These are phyloP conservation scores for Lissonota sp. DNA, from an alignment of 2,888 invertebrate genomes.

Conservation along the genomic window DNA sequence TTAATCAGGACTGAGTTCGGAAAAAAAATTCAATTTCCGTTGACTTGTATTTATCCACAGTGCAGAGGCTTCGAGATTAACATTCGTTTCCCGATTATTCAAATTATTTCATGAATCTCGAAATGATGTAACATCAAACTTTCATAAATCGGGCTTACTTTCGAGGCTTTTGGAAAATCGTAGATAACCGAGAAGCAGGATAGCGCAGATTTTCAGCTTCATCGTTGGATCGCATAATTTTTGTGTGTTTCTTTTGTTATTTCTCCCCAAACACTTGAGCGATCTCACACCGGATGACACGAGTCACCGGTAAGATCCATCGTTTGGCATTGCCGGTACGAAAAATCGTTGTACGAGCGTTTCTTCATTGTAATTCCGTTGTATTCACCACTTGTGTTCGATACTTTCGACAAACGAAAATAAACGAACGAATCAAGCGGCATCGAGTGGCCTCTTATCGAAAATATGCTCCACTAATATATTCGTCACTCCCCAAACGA, in stretches of 20 bases:
- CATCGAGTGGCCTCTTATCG: conserved; percentile 17
- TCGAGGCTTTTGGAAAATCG: conserved; percentile 74
- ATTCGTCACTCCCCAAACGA: conserved; percentile 45
- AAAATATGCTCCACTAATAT: conserved; percentile 46
- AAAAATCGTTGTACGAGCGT: conserved; percentile 3
- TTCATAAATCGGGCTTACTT: conserved; percentile 69
- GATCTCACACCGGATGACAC: conserved; percentile 66
- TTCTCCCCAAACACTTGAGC: conserved; percentile 22
- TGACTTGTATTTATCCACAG: too few species aligned
- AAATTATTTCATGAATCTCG: too few species aligned
- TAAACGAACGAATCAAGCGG: conserved; percentile 6
- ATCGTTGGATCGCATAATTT: conserved; percentile 72
- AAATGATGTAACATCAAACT: too few species aligned
- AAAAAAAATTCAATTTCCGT: too few species aligned
- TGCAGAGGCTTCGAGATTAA: too few species aligned
- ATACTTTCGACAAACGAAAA: conserved; percentile 19
- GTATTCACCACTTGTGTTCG: conserved; percentile 42
- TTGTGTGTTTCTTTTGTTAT: neutral
- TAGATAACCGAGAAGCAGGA: conserved; percentile 75
- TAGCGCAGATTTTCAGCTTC: conserved; percentile 74
- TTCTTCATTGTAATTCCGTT: conserved; percentile 23
- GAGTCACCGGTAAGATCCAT: conserved; percentile 42
- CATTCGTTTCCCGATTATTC: too few species aligned
- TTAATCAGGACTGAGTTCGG: too few species aligned
- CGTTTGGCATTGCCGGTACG: conserved; percentile 4